phyloP scores from a whole-genome alignment of 2,113 vertebrate species.

The Pandion haliaetus region DNA sequence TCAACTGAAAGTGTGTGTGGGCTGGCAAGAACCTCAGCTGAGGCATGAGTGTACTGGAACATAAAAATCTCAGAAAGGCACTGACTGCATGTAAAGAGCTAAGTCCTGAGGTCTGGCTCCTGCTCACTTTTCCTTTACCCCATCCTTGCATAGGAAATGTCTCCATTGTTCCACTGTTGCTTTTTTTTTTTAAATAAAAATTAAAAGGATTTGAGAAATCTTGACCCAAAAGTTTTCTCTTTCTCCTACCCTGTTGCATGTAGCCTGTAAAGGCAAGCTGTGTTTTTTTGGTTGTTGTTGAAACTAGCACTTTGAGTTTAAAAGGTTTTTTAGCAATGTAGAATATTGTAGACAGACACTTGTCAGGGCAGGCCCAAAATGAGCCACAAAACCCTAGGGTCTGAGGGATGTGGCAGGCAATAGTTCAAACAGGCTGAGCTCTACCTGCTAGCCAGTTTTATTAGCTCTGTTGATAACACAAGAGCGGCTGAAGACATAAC shows the following conservation, averaged over 20 bases:
- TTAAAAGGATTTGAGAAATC: not conserved
- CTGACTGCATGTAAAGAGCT: accelerated
- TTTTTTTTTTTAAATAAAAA: not conserved
- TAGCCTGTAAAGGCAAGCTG: not conserved
- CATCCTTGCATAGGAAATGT: not conserved
- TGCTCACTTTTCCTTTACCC: not conserved
- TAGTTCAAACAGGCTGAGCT: not conserved
- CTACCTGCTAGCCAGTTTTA: not conserved
- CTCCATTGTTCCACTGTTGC: not conserved
- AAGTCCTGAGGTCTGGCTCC: not conserved
- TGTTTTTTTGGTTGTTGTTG: not conserved
- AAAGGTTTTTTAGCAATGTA: not conserved
- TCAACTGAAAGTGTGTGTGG: not conserved
- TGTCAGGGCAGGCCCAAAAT: not conserved
- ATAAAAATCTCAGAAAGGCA: not conserved
- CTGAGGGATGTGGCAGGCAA: not conserved
- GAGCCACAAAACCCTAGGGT: not conserved
- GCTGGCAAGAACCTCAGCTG: not conserved
- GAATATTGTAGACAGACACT: not conserved
- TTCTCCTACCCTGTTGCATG: not conserved
- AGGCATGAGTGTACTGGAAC: not conserved
- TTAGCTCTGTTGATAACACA: not conserved
- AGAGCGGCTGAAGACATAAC: not conserved
- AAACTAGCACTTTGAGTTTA: not conserved
- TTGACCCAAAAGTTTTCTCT: not conserved